Conservation (phyloP, 2,797 vertebrate genomes). For the Eulemur rubriventer region DNA sequence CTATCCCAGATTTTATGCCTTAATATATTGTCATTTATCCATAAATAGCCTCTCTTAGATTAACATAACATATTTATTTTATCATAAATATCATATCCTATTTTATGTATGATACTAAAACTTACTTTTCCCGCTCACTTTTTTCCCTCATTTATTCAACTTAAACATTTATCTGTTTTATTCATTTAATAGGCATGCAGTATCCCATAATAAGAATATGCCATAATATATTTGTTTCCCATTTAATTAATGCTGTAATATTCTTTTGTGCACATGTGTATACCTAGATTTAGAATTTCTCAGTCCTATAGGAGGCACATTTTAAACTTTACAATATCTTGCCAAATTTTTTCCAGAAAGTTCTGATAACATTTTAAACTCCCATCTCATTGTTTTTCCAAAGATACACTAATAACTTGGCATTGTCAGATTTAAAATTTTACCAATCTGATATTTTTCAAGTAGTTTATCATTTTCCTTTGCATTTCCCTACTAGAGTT, state of each 20-base stretch:
- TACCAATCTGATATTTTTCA: background rate
- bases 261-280: background rate
- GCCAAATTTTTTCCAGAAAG: background rate
- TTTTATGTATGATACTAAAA: slow-evolving; percentile 24
- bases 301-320: background rate
- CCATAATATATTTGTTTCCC: background rate
- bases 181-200: background rate
- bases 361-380: background rate
- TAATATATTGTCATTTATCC: background rate
- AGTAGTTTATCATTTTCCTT: background rate
- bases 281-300: background rate
- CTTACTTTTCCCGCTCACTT: background rate
- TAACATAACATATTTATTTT: background rate
- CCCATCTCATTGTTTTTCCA: background rate
- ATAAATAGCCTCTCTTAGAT: background rate
- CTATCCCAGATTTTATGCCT: background rate
- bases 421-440: background rate
- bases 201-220: background rate
- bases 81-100: background rate
- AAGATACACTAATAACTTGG: background rate
- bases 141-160: background rate
- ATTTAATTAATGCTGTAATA: background rate
- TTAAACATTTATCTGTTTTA: background rate
- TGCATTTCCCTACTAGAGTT: background rate
- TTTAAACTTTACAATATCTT: background rate